These are phyloP conservation scores for Scophthalmus maximus DNA, from an alignment of 2,113 vertebrate species.

Conservation along the genomic window DNA sequence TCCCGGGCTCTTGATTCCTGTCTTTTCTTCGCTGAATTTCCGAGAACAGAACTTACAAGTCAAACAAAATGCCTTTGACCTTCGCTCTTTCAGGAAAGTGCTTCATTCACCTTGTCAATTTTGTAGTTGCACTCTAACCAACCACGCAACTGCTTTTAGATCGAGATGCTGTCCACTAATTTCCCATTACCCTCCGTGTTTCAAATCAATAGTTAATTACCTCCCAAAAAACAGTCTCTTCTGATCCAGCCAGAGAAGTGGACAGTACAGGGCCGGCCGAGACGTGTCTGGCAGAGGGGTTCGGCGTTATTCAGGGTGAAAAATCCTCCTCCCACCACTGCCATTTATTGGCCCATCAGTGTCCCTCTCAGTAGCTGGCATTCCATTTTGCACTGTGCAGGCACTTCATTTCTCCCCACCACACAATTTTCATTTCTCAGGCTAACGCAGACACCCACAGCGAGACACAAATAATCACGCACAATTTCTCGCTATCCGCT, in stretches of 20 bases:
- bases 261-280: slow-evolving; percentile 47
- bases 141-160: slow-evolving; percentile 21
- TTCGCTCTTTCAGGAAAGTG: slow-evolving; percentile 26
- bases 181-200: slow-evolving; percentile 69
- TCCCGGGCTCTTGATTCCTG: background rate
- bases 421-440: slow-evolving; percentile 50
- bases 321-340: slow-evolving; percentile 62
- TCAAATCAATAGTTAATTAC: slow-evolving; percentile 82
- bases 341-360: slow-evolving; percentile 69
- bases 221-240: slow-evolving; percentile 65
- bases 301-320: slow-evolving; percentile 58
- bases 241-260: slow-evolving; percentile 61
- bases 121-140: slow-evolving; percentile 31
- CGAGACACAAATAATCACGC: slow-evolving; percentile 44
- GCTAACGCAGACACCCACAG: slow-evolving; percentile 33
- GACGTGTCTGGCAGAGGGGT: slow-evolving; percentile 59
- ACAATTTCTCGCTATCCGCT: slow-evolving; percentile 38
- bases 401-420: slow-evolving; percentile 59
- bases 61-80: slow-evolving; percentile 37
- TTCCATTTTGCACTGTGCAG: slow-evolving; percentile 55
- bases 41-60: slow-evolving; percentile 19
- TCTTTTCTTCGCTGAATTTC: background rate
- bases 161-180: slow-evolving; percentile 62
- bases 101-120: slow-evolving; percentile 24
- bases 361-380: slow-evolving; percentile 53